Percentiles rank a stretch among this genome's conserved stretches.
phyloP scores from a whole-genome alignment of 1,140 invertebrate genomes.

The Aphaenogaster floridana region DNA sequence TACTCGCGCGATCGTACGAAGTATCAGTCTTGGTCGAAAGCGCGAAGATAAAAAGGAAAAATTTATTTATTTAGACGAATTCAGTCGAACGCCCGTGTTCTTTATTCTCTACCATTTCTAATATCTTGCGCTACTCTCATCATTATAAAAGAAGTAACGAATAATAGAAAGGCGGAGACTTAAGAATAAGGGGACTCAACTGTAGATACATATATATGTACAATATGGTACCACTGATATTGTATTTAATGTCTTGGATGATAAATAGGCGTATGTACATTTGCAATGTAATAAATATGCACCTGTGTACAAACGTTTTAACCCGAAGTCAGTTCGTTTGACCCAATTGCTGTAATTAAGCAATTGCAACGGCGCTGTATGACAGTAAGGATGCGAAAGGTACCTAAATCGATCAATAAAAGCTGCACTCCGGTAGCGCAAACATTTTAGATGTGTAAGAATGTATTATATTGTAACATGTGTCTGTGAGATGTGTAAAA shows the following conservation, averaged over 20 bases:
- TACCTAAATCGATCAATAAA: constrained; percentile 13
- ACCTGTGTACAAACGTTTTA: constrained; percentile 74
- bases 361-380: not conserved
- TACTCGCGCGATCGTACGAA: constrained; percentile 9
- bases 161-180: not conserved
- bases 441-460: constrained; percentile 41
- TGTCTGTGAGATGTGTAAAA: constrained; percentile 48
- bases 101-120: not conserved
- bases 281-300: constrained; percentile 78
- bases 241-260: constrained; percentile 80
- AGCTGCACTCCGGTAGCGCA: constrained; percentile 39
- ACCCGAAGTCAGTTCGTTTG: constrained; percentile 36
- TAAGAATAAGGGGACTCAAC: constrained; percentile 7
- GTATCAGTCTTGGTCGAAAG: not conserved
- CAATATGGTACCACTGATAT: constrained; percentile 61
- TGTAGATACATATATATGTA: constrained; percentile 42
- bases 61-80: constrained; percentile 45
- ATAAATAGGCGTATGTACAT: constrained; percentile 79
- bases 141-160: not conserved
- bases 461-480: constrained; percentile 58
- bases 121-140: not conserved
- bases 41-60: not conserved
- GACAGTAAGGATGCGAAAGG: not conserved
- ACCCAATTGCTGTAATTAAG: constrained; percentile 16
- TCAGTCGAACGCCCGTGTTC: constrained; percentile 6